phyloP scores from a whole-genome alignment of 2,113 vertebrate species.

The Dasyurus viverrinus region DNA sequence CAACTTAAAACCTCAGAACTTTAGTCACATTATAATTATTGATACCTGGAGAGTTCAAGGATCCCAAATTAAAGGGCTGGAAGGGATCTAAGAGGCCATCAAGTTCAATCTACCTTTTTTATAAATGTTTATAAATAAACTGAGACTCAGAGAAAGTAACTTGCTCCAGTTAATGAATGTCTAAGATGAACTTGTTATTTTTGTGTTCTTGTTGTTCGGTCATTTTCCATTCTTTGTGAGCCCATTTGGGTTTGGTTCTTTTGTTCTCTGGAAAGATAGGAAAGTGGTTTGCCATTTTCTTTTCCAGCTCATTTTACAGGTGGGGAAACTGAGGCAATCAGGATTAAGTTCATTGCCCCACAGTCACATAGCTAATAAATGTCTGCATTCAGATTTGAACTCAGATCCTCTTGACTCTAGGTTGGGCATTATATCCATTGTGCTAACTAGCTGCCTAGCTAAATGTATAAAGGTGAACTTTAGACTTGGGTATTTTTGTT shows the following conservation, averaged over 20 bases:
- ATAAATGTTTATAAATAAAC: background rate
- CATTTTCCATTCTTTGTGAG: too few species aligned
- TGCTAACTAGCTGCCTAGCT: background rate
- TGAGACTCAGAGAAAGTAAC: background rate
- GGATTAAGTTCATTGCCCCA: background rate
- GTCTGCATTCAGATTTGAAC: background rate
- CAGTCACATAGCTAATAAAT: background rate
- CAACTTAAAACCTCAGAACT: conserved; percentile 17
- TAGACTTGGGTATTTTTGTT: too few species aligned
- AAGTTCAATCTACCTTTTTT: background rate
- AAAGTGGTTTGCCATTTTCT: too few species aligned
- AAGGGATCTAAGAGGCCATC: background rate
- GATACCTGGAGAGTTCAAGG: background rate
- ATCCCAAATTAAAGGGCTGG: background rate
- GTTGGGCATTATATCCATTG: background rate
- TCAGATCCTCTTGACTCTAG: background rate
- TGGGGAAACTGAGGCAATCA: too few species aligned
- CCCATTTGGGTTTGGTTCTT: too few species aligned
- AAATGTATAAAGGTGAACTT: too few species aligned
- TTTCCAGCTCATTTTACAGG: too few species aligned
- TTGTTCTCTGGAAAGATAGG: too few species aligned
- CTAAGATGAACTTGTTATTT: too few species aligned
- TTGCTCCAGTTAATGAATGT: background rate
- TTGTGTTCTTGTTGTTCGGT: too few species aligned
- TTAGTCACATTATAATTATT: conserved; percentile 18